Evolutionary conservation across 2,888 invertebrate genomes (phyloP), one percentile per base, ranked within the genome.

Genomic region (Parascotia fuliginaria): DNA sequence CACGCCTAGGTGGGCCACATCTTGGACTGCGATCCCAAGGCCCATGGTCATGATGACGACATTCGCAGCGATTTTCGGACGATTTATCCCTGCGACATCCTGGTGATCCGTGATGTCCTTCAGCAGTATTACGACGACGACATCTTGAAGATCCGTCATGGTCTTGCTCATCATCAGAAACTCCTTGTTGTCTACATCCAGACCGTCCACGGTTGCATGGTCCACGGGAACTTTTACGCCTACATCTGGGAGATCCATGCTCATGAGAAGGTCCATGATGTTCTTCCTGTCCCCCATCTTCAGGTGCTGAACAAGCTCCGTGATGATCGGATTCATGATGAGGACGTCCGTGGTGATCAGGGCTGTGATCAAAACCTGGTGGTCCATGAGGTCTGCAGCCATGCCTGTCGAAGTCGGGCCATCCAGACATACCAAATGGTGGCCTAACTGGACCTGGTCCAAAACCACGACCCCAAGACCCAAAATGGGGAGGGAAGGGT

Each of bases 181-280:
- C n/a, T n/a, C n/a, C n/a, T n/a, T n/a, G n/a, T n/a, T n/a, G n/a
- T n/a, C n/a, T n/a, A n/a, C n/a, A n/a, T 2, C 31, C 22, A 19
- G 43, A 31, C 13, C 41, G 42, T 34, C 36, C 37, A 7, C 32
- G 55, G 5, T 34, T 36, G n/a, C 32, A 42, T 7, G 27, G 32
- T 33, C 33, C 39, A n/a, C 12, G 1, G n/a, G 22, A 3, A 36
- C 34, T 6, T n/a, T 16, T 5, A 29, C 31, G 37, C 3, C 11
- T 6, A 9, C 27, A 13, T 33, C 13, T 29, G 11, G 14, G 27
- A 14, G 29, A 22, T 11, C 37, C 36, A 41, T 13, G 37, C 0
- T 51, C 51, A 41, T 51, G 52, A 7, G 9, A 28, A 39, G 19
- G 39, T 7, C n/a, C 29, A 19, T 28, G 29, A 12, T 13, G 1